phyloP scores from a whole-genome alignment of 2,113 vertebrate genomes.

The Romanogobio albipinnatus region DNA sequence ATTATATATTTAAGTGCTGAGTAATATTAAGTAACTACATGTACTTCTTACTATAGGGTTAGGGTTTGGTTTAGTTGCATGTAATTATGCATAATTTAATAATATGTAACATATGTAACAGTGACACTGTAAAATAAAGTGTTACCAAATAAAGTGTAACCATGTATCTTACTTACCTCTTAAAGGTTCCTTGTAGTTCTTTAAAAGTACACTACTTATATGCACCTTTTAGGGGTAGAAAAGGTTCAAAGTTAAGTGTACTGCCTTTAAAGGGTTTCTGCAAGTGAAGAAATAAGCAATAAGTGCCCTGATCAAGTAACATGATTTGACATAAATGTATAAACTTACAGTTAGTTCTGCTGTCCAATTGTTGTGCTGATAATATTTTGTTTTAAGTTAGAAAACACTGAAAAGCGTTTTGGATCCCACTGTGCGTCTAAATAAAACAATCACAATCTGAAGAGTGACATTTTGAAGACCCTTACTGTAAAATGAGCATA shows the following conservation, averaged over 20 bases:
- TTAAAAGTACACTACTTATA: background rate
- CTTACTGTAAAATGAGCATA: background rate
- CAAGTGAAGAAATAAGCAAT: background rate
- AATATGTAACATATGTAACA: too few relatives aligned
- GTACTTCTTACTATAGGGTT: too few relatives aligned
- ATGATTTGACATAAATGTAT: background rate
- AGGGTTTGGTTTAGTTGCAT: too few relatives aligned
- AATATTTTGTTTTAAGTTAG: background rate
- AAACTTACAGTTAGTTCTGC: background rate
- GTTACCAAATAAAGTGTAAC: too few relatives aligned
- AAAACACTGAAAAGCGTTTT: background rate
- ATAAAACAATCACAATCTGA: background rate
- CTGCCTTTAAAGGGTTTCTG: background rate
- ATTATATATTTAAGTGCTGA: too few relatives aligned
- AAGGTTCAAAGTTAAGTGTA: background rate
- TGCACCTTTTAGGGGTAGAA: background rate
- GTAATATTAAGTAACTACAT: too few relatives aligned
- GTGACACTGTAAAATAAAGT: too few relatives aligned
- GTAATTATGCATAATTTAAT: too few relatives aligned
- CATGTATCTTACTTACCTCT: background rate
- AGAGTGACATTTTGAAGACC: background rate
- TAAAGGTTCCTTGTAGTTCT: background rate
- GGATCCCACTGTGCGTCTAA: background rate
- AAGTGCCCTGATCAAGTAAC: background rate
- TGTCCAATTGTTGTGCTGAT: background rate